Percentiles rank a stretch among this genome's conserved stretches.
These are phyloP conservation scores for Heliconius hermathena DNA, from an alignment of 1,140 invertebrate species.

Conservation along the genomic window DNA sequence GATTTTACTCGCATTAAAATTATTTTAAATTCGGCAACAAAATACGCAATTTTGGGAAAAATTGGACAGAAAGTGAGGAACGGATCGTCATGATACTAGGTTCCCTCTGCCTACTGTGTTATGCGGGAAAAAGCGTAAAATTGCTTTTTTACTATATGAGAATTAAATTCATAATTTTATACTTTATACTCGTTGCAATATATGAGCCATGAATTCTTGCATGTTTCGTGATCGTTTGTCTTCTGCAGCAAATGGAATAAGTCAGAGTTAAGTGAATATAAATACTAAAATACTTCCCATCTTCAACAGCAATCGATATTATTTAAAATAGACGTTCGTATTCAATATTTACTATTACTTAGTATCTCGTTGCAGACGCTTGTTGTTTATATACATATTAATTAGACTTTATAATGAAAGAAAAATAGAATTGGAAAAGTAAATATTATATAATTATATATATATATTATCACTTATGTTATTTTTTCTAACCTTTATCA, in stretches of 20 bases:
- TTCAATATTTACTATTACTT: constrained; percentile 13
- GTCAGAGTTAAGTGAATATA: constrained; percentile 32
- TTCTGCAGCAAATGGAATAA: constrained; percentile 21
- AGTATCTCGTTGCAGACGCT: not conserved
- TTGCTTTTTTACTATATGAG: not conserved
- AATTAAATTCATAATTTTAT: not conserved
- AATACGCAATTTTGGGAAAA: too few species aligned
- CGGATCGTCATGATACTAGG: too few species aligned
- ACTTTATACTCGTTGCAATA: constrained; percentile 13
- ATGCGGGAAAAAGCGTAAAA: too few species aligned
- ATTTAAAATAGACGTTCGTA: constrained; percentile 16
- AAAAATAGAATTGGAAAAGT: not conserved
- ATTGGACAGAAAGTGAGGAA: too few species aligned
- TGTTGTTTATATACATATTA: not conserved
- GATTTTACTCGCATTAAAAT: too few species aligned
- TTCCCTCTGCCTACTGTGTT: too few species aligned
- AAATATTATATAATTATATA: not conserved
- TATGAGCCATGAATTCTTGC: constrained; percentile 27
- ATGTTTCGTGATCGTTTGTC: constrained; percentile 26
- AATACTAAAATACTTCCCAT: constrained; percentile 27
- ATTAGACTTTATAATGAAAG: not conserved
- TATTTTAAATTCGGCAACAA: too few species aligned
- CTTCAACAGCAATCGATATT: constrained; percentile 20
- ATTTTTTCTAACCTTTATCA: too few species aligned
- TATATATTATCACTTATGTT: not conserved